phyloP scores from a whole-genome alignment of 2,113 vertebrate genomes.

The Phaethornis superciliosus region DNA sequence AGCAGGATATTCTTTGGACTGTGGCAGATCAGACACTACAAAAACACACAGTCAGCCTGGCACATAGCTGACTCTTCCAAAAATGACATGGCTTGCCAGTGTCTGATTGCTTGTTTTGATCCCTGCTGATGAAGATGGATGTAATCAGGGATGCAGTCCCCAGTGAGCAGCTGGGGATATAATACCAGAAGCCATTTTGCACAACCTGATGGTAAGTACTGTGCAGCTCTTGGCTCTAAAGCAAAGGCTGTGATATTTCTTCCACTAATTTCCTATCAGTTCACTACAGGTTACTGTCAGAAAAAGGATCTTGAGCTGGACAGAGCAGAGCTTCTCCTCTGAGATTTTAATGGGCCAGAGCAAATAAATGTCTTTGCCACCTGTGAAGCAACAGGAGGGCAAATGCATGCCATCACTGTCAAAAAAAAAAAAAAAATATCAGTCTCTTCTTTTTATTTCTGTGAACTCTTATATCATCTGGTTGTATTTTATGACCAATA shows the following conservation, averaged over 20 bases:
- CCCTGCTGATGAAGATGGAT: slow-evolving; percentile 1
- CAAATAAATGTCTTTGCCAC: not conserved
- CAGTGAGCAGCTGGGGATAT: not conserved
- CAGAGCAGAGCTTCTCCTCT: not conserved
- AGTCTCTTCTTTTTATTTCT: not conserved
- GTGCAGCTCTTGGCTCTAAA: not conserved
- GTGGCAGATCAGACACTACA: slow-evolving; percentile 8
- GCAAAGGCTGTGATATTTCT: not conserved
- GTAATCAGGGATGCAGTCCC: not conserved
- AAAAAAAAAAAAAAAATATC: not conserved
- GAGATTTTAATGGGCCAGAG: not conserved
- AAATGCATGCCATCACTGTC: not conserved
- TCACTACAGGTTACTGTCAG: not conserved
- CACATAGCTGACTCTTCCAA: not conserved
- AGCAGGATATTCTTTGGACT: slow-evolving; percentile 31
- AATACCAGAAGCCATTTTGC: not conserved
- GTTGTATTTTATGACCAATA: not conserved
- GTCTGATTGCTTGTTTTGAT: slow-evolving; percentile 34
- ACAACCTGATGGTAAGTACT: slow-evolving; percentile 12
- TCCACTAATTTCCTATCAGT: not conserved
- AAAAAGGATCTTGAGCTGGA: not conserved
- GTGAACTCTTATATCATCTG: not conserved
- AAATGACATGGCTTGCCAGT: not conserved
- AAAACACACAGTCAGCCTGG: slow-evolving; percentile 38
- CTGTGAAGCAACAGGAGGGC: not conserved